Evolutionary conservation across 2,888 invertebrate genomes (phyloP).

Genomic region (Andrena camellia): DNA sequence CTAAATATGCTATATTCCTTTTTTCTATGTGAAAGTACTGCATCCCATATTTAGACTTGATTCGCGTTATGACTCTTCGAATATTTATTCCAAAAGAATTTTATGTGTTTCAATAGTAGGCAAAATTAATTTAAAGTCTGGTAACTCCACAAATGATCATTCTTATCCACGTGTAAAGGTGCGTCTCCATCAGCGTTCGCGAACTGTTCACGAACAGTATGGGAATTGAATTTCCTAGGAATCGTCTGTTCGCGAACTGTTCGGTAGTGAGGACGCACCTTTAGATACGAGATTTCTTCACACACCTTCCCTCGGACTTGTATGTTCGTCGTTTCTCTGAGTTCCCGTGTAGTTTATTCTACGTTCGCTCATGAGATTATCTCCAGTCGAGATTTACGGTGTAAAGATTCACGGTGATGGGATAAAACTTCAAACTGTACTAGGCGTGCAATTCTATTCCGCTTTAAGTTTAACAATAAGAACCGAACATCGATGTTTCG

Average conservation of each 20-base stretch:
- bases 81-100: background rate
- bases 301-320: slow-evolving; percentile 32
- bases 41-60: too few relatives aligned
- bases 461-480: background rate
- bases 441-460: slow-evolving; percentile 46
- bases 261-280: too few relatives aligned
- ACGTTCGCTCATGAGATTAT: slow-evolving; percentile 63
- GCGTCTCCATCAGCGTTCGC: too few relatives aligned
- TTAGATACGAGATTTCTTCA: slow-evolving; percentile 57
- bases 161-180: slow-evolving; percentile 32
- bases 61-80: background rate
- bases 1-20: too few relatives aligned
- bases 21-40: too few relatives aligned
- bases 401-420: slow-evolving; percentile 35
- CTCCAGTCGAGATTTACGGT: slow-evolving; percentile 63
- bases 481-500: background rate
- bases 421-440: slow-evolving; percentile 44
- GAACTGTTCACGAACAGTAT: too few relatives aligned
- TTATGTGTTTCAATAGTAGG: background rate
- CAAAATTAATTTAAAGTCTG: slow-evolving; percentile 30
- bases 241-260: too few relatives aligned
- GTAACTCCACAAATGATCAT: slow-evolving; percentile 33
- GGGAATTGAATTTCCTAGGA: too few relatives aligned
- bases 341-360: slow-evolving; percentile 37
- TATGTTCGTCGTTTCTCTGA: slow-evolving; percentile 34